Percentiles rank a stretch among this genome's conserved stretches.
Evolutionary conservation across 1,140 invertebrate species (phyloP).

Genomic region (Drosophila lini): DNA sequence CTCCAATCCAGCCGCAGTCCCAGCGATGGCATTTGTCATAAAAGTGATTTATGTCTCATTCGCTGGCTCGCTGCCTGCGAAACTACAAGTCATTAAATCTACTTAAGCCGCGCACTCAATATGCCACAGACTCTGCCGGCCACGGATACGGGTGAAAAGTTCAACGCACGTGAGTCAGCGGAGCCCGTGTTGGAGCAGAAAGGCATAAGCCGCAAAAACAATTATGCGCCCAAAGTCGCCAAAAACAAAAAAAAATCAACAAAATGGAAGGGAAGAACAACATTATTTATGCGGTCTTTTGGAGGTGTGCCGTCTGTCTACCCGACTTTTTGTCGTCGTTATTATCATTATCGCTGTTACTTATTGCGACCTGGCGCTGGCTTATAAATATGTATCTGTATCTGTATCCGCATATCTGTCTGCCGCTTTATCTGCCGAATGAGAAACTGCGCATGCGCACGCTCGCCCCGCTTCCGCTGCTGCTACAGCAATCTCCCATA

Average conservation of each 20-base stretch:
- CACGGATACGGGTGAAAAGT: conserved; percentile 72
- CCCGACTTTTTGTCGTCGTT: conserved; percentile 43
- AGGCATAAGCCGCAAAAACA: conserved; percentile 56
- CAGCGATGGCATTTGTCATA: conserved; percentile 64
- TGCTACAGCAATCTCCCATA: conserved; percentile 41
- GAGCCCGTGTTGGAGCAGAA: conserved; percentile 23
- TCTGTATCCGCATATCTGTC: conserved; percentile 34
- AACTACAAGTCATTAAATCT: conserved; percentile 77
- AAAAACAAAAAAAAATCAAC: conserved; percentile 36
- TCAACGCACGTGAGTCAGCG: conserved; percentile 77
- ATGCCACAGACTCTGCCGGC: conserved; percentile 29
- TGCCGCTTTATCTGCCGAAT: conserved; percentile 69
- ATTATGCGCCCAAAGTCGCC: conserved; percentile 66
- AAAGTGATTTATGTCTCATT: conserved; percentile 68
- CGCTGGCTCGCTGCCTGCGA: conserved; percentile 20
- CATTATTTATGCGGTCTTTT: conserved; percentile 67
- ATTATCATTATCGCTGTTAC: conserved; percentile 61
- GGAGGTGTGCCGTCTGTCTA: conserved; percentile 52
- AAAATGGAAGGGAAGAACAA: conserved; percentile 29
- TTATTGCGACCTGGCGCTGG: conserved; percentile 50
- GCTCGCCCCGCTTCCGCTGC: conserved; percentile 65
- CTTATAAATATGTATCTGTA: conserved; percentile 44
- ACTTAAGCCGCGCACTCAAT: conserved; percentile 68
- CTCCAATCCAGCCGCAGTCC: neutral
- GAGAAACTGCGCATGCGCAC: conserved; percentile 75